Base-by-base conservation (phyloP, 1,140 invertebrate species). In the Pachyrhynchus sulphureomaculatus region DNA sequence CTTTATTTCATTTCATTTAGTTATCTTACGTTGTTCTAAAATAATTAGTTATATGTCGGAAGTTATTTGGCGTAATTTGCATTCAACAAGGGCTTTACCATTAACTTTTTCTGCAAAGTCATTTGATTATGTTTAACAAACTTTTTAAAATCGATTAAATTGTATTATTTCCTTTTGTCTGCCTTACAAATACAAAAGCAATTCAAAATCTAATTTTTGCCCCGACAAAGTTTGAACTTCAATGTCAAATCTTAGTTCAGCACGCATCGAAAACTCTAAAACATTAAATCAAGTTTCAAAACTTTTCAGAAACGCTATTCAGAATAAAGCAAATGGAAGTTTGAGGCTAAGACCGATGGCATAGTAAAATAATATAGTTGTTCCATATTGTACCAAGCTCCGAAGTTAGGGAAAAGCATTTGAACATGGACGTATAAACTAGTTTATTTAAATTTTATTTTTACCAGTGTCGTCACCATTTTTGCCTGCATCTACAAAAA, bases 251-350 rank as follows among this genome's bases (percentile, higher is more conserved):
- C 15, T 44, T 21, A 44, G 41, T 61, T 53, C 39, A 15, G 58
- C 58, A 61, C 58, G 58, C 58, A 61, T 61, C 49, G 41, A 33
- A 36, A 61, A 61, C 49, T 61, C 48, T 47, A 47, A 53, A 61
- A 61, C 58, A 61, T 52, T 61, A 61, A 61, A 61, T 61, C 58
- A 61, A 61, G 58, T 61, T 61, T 61, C 37, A 47, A 61, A 61
- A 61, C 58, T 61, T 44, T 44, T 52, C 32, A 37, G 21, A 36
- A 56, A 52, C 39, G 37, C 39, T 53, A 53, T 61, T 61, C 58
- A 21, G 49, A 53, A 51, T 59, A 61, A 53, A 59, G 44, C 57
- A 33, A 59, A 51, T 53, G 36, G 41, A 61, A 52, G 9, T 61
- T 51, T 32, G 41, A 13, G 48, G 32, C 34, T 51, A 24, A 53